Evolutionary conservation across 2,797 vertebrate genomes (phyloP), one percentile per base, ranked within the genome.

Genomic region (Rhadinocentrus ornatus): DNA sequence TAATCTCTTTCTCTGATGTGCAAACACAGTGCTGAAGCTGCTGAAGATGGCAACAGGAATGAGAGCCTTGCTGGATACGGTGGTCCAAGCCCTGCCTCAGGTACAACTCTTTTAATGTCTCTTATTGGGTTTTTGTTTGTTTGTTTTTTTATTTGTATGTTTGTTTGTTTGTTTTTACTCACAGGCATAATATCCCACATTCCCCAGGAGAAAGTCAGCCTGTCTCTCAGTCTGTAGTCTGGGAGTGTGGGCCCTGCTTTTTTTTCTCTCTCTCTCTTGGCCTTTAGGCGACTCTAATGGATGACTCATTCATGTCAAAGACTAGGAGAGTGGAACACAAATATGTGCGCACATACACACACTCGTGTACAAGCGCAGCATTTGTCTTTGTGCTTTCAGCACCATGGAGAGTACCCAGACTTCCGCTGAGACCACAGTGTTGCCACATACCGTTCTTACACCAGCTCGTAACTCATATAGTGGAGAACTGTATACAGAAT

Each of bases 81-180:
- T 99, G 66, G 97, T 99, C 71, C 97, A 99, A 92, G 97, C 97
- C 61, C 91, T 99, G 81, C 97, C 97, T 69, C 97, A 99, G 97
- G 97, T 99, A 90, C 10, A 32, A 68, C 64, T 26, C 31, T 27
- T 39, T 27, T 41, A 57, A 57, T 27, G 10, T 12, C 4, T 52
- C 22, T 68, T 24, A n/a, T 12, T 6, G 31, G 31, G 31, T 32
- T 32, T 32, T 32, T 32, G 6, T 60, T 7, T 2, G n/a, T n/a
- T n/a, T n/a, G n/a, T n/a, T 32, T 32, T 1, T 32, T 7, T 32
- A 6, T 31, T 31, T 31, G 7, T 32, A 22, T 15, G 6, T 46
- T 46, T n/a, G 6, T 52, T 52, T 24, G 1, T 52, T 50, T 50
- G 52, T 4, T 50, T 32, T 4, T 20, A 27, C 63, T 32, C 44